Conservation (phyloP, 2,797 vertebrate species). For the Pangasius krempfi region DNA sequence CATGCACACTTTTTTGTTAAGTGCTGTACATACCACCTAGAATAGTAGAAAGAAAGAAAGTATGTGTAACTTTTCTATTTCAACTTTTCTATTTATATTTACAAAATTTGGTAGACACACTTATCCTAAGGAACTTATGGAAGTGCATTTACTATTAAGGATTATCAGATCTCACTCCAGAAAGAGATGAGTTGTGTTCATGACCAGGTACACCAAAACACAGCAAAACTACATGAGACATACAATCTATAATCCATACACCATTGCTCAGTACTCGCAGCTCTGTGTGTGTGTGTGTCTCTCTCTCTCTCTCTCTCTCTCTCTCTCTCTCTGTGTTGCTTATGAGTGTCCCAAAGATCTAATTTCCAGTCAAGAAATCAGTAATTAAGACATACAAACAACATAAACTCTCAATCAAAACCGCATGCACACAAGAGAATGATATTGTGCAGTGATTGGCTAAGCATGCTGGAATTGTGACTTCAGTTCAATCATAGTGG, state of each 20-base stretch:
- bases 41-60: not conserved
- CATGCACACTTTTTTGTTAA: not conserved
- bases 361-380: not conserved
- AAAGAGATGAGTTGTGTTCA: not conserved
- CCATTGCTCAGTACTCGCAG: not conserved
- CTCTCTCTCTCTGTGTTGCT: not conserved
- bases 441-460: slow-evolving; percentile 45
- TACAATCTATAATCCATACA: not conserved
- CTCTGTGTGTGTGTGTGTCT: not conserved
- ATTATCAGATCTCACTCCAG: not conserved
- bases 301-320: not conserved
- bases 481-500: slow-evolving; percentile 48
- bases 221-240: not conserved
- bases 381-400: slow-evolving; percentile 4
- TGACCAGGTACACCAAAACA: not conserved
- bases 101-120: not conserved
- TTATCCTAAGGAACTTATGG: not conserved
- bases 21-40: not conserved
- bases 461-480: slow-evolving; percentile 36
- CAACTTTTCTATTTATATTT: not conserved
- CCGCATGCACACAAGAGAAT: not conserved
- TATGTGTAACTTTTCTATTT: not conserved
- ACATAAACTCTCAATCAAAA: slow-evolving; percentile 2
- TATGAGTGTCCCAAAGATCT: not conserved
- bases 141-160: not conserved